Percentiles rank a stretch among this genome's conserved stretches.
phyloP scores from a whole-genome alignment of 2,113 vertebrate genomes.

The Lasiurus borealis region DNA sequence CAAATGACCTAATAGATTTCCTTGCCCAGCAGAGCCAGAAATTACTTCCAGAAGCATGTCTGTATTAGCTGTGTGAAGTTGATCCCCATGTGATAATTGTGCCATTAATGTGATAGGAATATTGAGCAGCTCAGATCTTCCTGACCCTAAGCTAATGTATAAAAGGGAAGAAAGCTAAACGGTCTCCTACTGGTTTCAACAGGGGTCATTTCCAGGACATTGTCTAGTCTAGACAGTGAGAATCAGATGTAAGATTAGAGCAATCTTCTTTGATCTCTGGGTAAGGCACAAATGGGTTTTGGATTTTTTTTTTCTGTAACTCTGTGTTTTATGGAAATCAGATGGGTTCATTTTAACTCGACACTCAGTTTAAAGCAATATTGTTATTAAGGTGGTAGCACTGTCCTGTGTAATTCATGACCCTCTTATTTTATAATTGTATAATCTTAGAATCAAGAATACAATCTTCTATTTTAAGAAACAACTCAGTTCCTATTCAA shows the following conservation, averaged over 20 bases:
- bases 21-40: constrained; percentile 76
- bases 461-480: not conserved
- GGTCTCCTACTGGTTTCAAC: constrained; percentile 38
- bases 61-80: constrained; percentile 66
- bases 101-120: constrained; percentile 74
- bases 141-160: constrained; percentile 65
- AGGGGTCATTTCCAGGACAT: constrained; percentile 60
- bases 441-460: not conserved
- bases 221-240: not conserved
- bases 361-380: not conserved
- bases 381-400: not conserved
- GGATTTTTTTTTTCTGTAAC: not conserved
- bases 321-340: not conserved
- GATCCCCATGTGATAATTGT: constrained; percentile 76
- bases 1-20: constrained; percentile 71
- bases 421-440: not conserved
- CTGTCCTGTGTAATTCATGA: not conserved
- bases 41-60: constrained; percentile 72
- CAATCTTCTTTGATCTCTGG: not conserved
- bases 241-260: not conserved
- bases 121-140: constrained; percentile 65
- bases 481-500: not conserved
- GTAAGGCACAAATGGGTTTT: not conserved
- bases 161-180: constrained; percentile 64
- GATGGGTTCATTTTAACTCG: not conserved